Conservation (phyloP, 2,113 vertebrate genomes). For the Psittacus erithacus region DNA sequence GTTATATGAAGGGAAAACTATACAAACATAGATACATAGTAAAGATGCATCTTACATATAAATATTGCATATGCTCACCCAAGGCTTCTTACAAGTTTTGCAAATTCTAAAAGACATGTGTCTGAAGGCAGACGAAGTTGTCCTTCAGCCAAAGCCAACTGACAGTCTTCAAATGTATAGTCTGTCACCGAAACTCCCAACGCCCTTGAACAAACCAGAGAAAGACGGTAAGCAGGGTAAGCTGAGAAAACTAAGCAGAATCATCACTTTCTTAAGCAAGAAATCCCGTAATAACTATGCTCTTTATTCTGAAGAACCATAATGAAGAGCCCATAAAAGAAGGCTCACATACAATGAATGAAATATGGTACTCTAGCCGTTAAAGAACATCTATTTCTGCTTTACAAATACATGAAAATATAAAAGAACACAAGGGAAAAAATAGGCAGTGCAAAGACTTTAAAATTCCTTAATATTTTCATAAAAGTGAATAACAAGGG, state of each 20-base stretch:
- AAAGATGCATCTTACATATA: background rate
- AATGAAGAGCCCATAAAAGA: background rate
- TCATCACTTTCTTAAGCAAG: background rate
- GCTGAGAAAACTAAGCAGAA: background rate
- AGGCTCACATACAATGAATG: background rate
- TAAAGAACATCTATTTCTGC: background rate
- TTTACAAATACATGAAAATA: background rate
- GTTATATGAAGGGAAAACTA: background rate
- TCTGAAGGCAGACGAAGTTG: conserved; percentile 91
- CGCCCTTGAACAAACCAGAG: conserved; percentile 77
- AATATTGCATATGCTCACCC: conserved; percentile 80
- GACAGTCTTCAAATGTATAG: conserved; percentile 97
- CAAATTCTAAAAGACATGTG: conserved; percentile 93
- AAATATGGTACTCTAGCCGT: background rate
- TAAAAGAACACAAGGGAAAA: background rate
- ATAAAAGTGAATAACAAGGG: background rate
- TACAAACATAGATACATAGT: background rate
- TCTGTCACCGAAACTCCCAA: conserved; percentile 92
- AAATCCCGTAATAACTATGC: background rate
- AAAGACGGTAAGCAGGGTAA: background rate
- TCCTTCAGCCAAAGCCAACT: conserved; percentile 93
- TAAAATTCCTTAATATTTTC: background rate
- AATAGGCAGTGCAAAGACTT: background rate
- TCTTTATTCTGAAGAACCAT: background rate
- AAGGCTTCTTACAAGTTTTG: conserved; percentile 90